Percentiles rank a stretch among this genome's conserved stretches.
phyloP scores from a whole-genome alignment of 1,140 invertebrate species.

The Sarcophaga bullata region DNA sequence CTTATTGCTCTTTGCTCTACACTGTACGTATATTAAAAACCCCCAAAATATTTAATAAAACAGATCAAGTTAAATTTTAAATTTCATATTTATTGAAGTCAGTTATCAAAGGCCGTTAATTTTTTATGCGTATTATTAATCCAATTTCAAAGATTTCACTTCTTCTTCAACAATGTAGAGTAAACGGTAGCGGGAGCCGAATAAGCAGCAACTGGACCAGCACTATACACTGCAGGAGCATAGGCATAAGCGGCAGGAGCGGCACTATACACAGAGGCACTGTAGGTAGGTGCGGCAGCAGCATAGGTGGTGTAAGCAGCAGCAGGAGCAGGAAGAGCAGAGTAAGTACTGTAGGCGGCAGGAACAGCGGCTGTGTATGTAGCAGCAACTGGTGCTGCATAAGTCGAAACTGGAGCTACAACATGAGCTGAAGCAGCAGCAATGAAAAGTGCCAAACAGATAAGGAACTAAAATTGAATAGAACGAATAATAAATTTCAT shows the following conservation, averaged over 20 bases:
- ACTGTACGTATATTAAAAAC: no score
- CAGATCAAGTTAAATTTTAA: no score
- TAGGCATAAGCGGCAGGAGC: slow-evolving; percentile 13
- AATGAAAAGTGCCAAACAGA: slow-evolving; percentile 25
- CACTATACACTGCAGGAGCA: slow-evolving; percentile 12
- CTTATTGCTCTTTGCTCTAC: no score
- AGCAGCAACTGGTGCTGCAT: neutral
- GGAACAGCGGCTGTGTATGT: slow-evolving; percentile 24
- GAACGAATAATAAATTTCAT: neutral
- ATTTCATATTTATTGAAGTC: no score
- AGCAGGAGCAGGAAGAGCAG: neutral
- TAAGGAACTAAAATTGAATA: neutral
- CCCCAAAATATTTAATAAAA: no score
- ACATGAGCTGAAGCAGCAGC: slow-evolving; percentile 30
- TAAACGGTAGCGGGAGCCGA: slow-evolving; percentile 21
- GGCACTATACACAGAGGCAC: slow-evolving; percentile 15
- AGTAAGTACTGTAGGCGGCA: neutral
- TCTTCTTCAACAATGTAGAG: slow-evolving; percentile 31
- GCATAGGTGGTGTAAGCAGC: neutral
- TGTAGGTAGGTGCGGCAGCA: neutral
- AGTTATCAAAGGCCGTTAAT: neutral
- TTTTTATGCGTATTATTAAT: neutral
- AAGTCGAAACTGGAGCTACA: slow-evolving; percentile 14
- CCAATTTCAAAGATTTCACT: slow-evolving; percentile 28
- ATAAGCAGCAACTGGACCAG: slow-evolving; percentile 14